Percentiles rank a stretch among this genome's conserved stretches.
phyloP scores from a whole-genome alignment of 2,888 invertebrate species.

The Troilus luridus region DNA sequence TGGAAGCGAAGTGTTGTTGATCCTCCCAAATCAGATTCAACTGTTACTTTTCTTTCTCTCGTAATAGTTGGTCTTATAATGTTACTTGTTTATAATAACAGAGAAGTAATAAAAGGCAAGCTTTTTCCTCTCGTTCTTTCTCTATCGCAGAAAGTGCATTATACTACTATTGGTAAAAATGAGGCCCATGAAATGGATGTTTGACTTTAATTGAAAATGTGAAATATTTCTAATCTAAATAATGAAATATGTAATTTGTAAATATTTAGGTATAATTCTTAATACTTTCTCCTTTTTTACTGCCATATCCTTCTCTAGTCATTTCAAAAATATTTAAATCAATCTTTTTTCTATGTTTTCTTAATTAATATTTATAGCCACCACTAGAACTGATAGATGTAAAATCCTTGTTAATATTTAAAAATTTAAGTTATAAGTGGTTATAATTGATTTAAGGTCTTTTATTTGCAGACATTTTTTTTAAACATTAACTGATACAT shows the following conservation, averaged over 20 bases:
- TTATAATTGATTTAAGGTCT: neutral
- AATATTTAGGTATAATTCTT: neutral
- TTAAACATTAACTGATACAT: neutral
- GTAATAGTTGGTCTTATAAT: conserved; percentile 73
- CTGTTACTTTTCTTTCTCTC: conserved; percentile 72
- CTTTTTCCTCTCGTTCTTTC: conserved; percentile 77
- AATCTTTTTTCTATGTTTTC: neutral
- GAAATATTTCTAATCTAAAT: neutral
- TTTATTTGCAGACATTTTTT: neutral
- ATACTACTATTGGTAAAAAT: conserved; percentile 78
- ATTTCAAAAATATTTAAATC: conserved; percentile 27
- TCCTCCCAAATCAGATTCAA: conserved; percentile 67
- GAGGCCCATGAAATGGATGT: conserved; percentile 71
- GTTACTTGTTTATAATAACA: conserved; percentile 76
- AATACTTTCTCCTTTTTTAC: conserved; percentile 23
- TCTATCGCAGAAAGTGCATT: conserved; percentile 80
- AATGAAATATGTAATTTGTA: neutral
- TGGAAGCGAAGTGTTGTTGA: conserved; percentile 45
- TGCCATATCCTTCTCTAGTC: conserved; percentile 46
- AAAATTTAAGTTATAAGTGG: conserved; percentile 21
- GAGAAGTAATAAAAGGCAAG: conserved; percentile 74
- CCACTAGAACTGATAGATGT: conserved; percentile 32
- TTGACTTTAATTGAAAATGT: conserved; percentile 61
- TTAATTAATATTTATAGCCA: conserved; percentile 19
- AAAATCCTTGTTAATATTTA: neutral